Percentiles rank a stretch among this genome's conserved stretches.
Conservation (phyloP, 2,113 vertebrate species). For the Ancistrus triradiatus region DNA sequence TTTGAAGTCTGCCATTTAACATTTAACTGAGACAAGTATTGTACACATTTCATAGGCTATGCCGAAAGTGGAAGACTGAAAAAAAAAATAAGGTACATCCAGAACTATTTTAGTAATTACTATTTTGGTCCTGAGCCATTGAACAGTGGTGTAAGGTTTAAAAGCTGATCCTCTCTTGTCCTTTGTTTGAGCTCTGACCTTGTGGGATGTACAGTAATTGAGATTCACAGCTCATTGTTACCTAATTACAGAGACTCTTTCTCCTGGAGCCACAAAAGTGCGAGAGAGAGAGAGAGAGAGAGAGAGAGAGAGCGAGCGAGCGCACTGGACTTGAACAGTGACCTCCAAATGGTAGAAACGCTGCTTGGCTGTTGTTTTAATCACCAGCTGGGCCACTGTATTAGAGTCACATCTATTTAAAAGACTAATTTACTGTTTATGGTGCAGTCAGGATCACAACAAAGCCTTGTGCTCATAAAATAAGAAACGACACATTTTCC, state of each 20-base stretch:
- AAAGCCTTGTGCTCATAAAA: too few species aligned
- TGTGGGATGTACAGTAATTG: constrained; percentile 50
- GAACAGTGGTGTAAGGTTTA: neutral
- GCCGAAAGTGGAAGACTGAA: too few species aligned
- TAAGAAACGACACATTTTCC: too few species aligned
- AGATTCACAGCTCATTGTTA: constrained; percentile 56
- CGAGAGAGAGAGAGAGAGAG: neutral
- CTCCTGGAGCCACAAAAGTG: constrained; percentile 22
- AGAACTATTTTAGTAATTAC: too few species aligned
- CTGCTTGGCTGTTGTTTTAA: constrained; percentile 43
- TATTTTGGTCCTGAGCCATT: neutral
- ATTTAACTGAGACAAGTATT: too few species aligned
- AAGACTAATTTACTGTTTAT: constrained; percentile 25
- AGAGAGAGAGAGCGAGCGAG: constrained; percentile 23
- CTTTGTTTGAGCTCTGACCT: constrained; percentile 48
- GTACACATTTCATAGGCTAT: too few species aligned
- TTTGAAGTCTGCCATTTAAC: too few species aligned
- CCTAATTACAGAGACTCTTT: constrained; percentile 54
- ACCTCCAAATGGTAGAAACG: constrained; percentile 36
- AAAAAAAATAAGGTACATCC: too few species aligned
- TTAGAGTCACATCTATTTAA: constrained; percentile 12
- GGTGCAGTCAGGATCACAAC: too few species aligned
- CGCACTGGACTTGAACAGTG: constrained; percentile 41
- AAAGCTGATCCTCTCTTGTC: constrained; percentile 9
- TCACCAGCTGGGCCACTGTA: constrained; percentile 35